phyloP scores from a whole-genome alignment of 2,797 vertebrate genomes.

The Gobionotothen gibberifrons region DNA sequence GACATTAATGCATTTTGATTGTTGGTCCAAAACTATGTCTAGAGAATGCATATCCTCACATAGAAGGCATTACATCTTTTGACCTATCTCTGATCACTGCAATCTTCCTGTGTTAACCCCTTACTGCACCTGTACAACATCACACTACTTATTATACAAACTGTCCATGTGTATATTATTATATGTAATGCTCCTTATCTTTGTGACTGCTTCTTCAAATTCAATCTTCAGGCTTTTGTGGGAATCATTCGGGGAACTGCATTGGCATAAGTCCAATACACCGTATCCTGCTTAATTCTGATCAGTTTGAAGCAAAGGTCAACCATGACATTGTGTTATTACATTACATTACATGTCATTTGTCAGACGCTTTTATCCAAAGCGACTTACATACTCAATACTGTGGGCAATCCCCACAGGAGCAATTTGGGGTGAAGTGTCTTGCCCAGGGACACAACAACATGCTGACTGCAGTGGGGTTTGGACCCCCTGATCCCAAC shows the following conservation, averaged over 20 bases:
- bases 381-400: too few relatives aligned
- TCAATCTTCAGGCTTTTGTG: neutral
- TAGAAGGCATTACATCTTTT: neutral
- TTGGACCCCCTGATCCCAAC: too few relatives aligned
- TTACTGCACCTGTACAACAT: neutral
- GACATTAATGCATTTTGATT: neutral
- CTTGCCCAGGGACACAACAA: too few relatives aligned
- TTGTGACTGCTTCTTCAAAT: neutral
- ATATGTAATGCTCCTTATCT: neutral
- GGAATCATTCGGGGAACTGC: neutral
- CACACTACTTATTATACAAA: neutral
- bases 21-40: neutral
- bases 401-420: too few relatives aligned
- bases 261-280: neutral
- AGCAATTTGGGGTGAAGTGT: too few relatives aligned
- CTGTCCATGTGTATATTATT: neutral
- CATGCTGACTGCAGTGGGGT: too few relatives aligned
- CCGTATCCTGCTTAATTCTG: neutral
- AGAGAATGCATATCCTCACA: neutral
- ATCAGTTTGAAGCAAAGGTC: conserved; percentile 3
- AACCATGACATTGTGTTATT: neutral
- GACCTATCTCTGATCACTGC: neutral
- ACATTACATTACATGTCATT: too few relatives aligned
- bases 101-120: neutral
- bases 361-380: too few relatives aligned